Percentiles rank a stretch among this genome's conserved stretches.
Evolutionary conservation across 2,797 vertebrate genomes (phyloP).

Genomic region (Sebastes hubbsi): DNA sequence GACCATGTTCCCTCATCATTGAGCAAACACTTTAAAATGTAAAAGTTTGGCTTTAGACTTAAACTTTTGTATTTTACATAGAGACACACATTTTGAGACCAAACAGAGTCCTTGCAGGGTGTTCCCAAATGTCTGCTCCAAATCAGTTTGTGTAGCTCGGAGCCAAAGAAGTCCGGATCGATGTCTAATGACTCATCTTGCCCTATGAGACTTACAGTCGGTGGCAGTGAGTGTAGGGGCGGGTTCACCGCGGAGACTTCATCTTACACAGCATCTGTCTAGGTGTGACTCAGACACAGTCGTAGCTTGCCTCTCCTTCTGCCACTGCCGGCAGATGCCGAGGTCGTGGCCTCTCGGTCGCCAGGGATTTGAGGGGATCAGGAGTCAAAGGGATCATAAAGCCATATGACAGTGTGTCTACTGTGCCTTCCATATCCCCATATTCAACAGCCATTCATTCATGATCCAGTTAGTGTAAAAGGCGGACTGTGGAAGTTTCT

Average conservation of each 20-base stretch:
- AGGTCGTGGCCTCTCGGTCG: slow-evolving; percentile 55
- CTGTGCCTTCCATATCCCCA: slow-evolving; percentile 22
- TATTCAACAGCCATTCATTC: slow-evolving; percentile 23
- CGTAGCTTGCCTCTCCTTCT: slow-evolving; percentile 32
- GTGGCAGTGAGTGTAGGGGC: slow-evolving; percentile 2
- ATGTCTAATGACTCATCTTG: slow-evolving; percentile 50
- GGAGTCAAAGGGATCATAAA: slow-evolving; percentile 64
- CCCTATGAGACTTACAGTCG: slow-evolving; percentile 25
- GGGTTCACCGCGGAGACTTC: slow-evolving; percentile 28
- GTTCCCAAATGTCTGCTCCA: slow-evolving; percentile 13
- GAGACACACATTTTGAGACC: background rate
- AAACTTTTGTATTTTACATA: background rate
- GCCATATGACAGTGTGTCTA: slow-evolving; percentile 46
- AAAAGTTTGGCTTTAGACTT: background rate
- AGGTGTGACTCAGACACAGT: slow-evolving; percentile 57
- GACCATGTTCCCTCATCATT: background rate
- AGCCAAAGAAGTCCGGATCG: slow-evolving; percentile 34
- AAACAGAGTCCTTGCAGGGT: slow-evolving; percentile 12
- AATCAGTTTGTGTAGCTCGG: slow-evolving; percentile 12
- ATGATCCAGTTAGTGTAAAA: background rate
- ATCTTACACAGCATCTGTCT: slow-evolving; percentile 68
- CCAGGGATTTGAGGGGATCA: slow-evolving; percentile 57
- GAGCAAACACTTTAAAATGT: background rate
- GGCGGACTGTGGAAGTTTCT: background rate
- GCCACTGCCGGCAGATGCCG: slow-evolving; percentile 62